Base-by-base conservation (phyloP, 92 coral and sea anemone genomes). In the Bergia puertoricense region DNA sequence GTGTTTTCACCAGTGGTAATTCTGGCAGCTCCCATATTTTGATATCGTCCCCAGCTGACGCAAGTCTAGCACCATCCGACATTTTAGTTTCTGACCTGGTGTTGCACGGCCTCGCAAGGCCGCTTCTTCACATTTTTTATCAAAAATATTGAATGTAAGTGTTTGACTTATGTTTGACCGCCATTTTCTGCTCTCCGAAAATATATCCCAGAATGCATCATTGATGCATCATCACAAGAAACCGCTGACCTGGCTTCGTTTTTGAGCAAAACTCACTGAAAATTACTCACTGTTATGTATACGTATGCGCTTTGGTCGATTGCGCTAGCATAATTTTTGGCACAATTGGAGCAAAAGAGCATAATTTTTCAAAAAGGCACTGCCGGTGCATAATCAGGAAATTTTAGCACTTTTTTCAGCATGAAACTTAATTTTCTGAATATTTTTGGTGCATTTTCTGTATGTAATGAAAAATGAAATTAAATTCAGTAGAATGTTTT, bases 21-120 rank as follows among this genome's bases (percentile, higher is more conserved):
- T 88, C 96, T 41, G 98, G 97, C 88, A 90, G 81, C 91, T 95
- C 97, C 99, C 99, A 97, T 62, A 97, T 91, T 90, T 97, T 97
- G 81, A 97, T 92, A 62, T 94, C 96, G 20, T 93, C 94, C 45
- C 99, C 99, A 75, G 97, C 96, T 22, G 99, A 97, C 30, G 96
- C 99, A 50, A 97, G 95, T 80, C 88, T 90, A 10, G 89, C 74
- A 76, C 91, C 90, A 81, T 92, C 96, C 81, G 98, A 90, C 99
- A 97, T 96, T 36, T 73, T 90, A 38, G 68, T 81, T 80, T 23
- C 88, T 90, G 79, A 79, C 87, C 87, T 84, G 69, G 37, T 45
- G 36, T 8, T 30, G 4, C 62, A 71, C 80, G 80, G 80, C 80
- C 80, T 76, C 80, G 18, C 50, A 76, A 43, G 66, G 77, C 79